phyloP scores from a whole-genome alignment of 1,140 invertebrate genomes.

The Gonioctena quinquepunctata region DNA sequence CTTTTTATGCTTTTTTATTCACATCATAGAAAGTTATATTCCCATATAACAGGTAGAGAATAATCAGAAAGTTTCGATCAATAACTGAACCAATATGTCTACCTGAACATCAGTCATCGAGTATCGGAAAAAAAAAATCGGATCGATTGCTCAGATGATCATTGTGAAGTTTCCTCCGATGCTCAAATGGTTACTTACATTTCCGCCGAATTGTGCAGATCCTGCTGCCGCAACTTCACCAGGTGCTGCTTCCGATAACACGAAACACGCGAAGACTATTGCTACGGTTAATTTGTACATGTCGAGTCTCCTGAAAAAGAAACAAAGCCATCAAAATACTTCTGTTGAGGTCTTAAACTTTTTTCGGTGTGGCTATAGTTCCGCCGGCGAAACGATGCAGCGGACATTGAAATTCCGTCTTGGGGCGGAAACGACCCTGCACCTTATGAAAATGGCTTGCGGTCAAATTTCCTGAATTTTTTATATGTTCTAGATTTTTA shows the following conservation, averaged over 20 bases:
- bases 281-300: not conserved
- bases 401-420: not conserved
- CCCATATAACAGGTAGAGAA: too few species aligned
- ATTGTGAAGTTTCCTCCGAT: not conserved
- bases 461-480: not conserved
- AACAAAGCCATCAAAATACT: too few species aligned
- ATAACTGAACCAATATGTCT: too few species aligned
- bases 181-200: not conserved
- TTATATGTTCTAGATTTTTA: not conserved
- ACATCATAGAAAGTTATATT: too few species aligned
- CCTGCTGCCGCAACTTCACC: not conserved
- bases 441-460: not conserved
- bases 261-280: not conserved
- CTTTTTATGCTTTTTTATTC: too few species aligned
- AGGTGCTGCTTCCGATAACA: not conserved
- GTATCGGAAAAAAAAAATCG: too few species aligned
- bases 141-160: too few species aligned
- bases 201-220: not conserved
- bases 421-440: not conserved
- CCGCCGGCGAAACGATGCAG: not conserved
- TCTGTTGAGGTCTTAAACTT: too few species aligned
- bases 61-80: too few species aligned
- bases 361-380: not conserved
- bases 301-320: not conserved
- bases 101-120: too few species aligned